phyloP scores from a whole-genome alignment of 35 echinoderm and acorn worm species.

The Strongylocentrotus purpuratus region DNA sequence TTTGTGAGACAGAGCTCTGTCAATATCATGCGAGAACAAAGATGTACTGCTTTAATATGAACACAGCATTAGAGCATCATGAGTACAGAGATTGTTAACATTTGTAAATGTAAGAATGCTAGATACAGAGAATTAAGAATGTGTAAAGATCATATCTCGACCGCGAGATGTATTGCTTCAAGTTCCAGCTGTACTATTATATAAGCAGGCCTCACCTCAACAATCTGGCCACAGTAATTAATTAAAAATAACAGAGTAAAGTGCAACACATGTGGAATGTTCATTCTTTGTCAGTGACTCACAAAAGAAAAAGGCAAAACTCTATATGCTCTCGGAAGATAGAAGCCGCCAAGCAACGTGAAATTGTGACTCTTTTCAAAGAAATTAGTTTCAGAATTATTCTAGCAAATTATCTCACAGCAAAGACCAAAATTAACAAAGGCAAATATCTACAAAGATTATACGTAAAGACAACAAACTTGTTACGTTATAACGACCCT shows the following conservation, averaged over 20 bases:
- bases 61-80: background rate
- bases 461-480: background rate
- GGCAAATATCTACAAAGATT: slow-evolving; percentile 4
- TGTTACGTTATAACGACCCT: background rate
- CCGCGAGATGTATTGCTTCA: background rate
- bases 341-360: background rate
- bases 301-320: background rate
- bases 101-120: background rate
- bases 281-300: slow-evolving; percentile 13
- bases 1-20: background rate
- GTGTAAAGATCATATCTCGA: background rate
- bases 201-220: background rate
- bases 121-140: background rate
- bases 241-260: background rate
- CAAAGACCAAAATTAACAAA: background rate
- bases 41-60: too few species aligned
- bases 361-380: background rate
- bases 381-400: background rate
- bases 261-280: slow-evolving; percentile 33
- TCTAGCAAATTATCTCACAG: slow-evolving; percentile 3
- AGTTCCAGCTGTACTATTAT: background rate
- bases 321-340: background rate
- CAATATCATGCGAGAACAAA: too few species aligned
- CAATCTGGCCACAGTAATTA: background rate
- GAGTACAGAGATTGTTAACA: background rate